Percentiles rank a stretch among this genome's conserved stretches.
phyloP scores from a whole-genome alignment of 2,797 vertebrate genomes.

The Neosilurus mollespiculum region DNA sequence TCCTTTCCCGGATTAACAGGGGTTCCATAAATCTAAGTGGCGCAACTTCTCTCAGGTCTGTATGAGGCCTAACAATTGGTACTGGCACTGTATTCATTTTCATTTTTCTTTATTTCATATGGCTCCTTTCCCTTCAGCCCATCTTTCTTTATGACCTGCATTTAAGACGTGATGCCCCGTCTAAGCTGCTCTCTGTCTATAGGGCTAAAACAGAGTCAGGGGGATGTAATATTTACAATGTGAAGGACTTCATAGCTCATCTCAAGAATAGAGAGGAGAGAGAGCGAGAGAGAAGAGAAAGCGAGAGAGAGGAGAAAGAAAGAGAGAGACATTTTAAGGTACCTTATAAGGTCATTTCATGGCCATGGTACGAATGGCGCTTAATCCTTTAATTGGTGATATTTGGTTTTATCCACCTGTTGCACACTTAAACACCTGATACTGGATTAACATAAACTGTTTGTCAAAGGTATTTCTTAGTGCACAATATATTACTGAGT shows the following conservation, averaged over 20 bases:
- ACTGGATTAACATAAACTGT: conserved; percentile 17
- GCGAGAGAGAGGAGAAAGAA: conserved; percentile 25
- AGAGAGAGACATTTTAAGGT: conserved; percentile 6
- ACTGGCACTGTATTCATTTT: conserved; percentile 47
- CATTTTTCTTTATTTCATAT: conserved; percentile 50
- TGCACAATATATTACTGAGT: background rate
- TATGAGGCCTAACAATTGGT: conserved; percentile 48
- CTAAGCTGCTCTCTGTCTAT: conserved; percentile 49
- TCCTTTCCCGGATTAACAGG: conserved; percentile 49
- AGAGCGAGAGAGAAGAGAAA: conserved; percentile 29
- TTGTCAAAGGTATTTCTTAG: background rate
- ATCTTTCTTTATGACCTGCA: conserved; percentile 50
- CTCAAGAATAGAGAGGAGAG: conserved; percentile 12
- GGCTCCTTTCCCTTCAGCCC: conserved; percentile 39
- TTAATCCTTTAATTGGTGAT: conserved; percentile 33
- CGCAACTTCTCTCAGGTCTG: conserved; percentile 47
- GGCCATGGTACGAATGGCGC: conserved; percentile 36
- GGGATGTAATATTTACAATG: conserved; percentile 47
- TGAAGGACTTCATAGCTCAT: conserved; percentile 56
- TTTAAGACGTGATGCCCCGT: conserved; percentile 54
- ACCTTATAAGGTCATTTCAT: conserved; percentile 48
- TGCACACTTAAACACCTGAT: conserved; percentile 34
- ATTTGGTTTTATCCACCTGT: conserved; percentile 41
- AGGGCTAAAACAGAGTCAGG: conserved; percentile 34
- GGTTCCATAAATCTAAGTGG: conserved; percentile 54